Evolutionary conservation across 2,797 vertebrate genomes (phyloP).

Genomic region (Oceanodroma leucorhoa): DNA sequence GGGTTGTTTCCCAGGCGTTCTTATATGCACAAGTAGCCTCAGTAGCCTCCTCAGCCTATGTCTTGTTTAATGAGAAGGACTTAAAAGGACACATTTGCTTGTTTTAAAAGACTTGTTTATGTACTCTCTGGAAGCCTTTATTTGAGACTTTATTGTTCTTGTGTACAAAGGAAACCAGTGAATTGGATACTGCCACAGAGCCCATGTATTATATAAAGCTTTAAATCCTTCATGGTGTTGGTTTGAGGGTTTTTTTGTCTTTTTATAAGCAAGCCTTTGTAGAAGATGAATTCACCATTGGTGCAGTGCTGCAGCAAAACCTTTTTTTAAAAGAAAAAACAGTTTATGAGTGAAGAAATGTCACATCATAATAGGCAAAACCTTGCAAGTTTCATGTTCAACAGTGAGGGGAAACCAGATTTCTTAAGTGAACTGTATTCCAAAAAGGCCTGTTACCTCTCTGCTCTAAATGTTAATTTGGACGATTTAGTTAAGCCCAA

Average conservation of each 20-base stretch:
- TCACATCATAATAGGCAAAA: neutral
- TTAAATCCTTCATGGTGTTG: neutral
- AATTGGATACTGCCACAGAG: neutral
- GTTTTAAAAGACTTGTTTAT: slow-evolving; percentile 8
- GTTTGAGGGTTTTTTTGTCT: neutral
- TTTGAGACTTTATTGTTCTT: neutral
- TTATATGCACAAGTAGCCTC: neutral
- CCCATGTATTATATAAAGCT: neutral
- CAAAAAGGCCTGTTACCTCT: neutral
- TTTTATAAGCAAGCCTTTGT: neutral
- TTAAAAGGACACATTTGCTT: slow-evolving; percentile 18
- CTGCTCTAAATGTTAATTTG: neutral
- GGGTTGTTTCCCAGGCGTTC: neutral
- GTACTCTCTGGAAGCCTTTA: neutral
- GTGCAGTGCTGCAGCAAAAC: neutral
- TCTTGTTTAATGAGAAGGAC: slow-evolving; percentile 5
- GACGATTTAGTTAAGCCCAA: neutral
- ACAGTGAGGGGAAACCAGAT: neutral
- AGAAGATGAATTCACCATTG: neutral
- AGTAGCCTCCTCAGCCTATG: neutral
- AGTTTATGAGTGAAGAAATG: neutral
- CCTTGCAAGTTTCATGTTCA: neutral
- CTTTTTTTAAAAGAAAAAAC: neutral
- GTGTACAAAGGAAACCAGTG: neutral
- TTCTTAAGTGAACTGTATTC: neutral